Percentiles rank a stretch among this genome's conserved stretches.
These are phyloP conservation scores for Pseudochirops cupreus DNA, from an alignment of 2,797 vertebrate genomes.

Conservation along the genomic window DNA sequence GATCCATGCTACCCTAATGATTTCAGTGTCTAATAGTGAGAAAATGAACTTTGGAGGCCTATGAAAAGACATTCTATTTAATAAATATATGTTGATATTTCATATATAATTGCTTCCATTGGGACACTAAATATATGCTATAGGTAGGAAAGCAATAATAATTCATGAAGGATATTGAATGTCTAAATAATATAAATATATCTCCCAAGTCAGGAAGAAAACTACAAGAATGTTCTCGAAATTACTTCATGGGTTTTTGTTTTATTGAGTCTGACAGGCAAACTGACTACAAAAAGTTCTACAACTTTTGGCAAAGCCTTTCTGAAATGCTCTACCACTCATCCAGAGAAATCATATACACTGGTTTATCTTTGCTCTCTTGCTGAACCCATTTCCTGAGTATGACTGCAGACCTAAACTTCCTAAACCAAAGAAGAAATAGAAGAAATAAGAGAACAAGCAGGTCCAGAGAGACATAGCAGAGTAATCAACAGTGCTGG, in stretches of 20 bases:
- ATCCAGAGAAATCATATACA: neutral
- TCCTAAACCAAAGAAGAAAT: too few relatives aligned
- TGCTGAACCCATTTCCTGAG: too few relatives aligned
- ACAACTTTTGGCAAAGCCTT: neutral
- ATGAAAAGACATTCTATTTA: slow-evolving; percentile 76
- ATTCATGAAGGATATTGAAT: slow-evolving; percentile 79
- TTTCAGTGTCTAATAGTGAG: slow-evolving; percentile 75
- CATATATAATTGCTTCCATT: slow-evolving; percentile 85
- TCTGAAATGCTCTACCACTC: neutral
- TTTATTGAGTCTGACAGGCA: slow-evolving; percentile 54
- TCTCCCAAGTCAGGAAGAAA: slow-evolving; percentile 73
- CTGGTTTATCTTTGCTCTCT: too few relatives aligned
- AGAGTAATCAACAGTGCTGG: too few relatives aligned
- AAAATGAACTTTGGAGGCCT: slow-evolving; percentile 80
- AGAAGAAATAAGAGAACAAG: too few relatives aligned
- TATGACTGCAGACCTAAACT: too few relatives aligned
- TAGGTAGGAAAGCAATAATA: slow-evolving; percentile 73
- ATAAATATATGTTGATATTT: slow-evolving; percentile 83
- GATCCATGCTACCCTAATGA: slow-evolving; percentile 66
- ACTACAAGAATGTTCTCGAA: slow-evolving; percentile 41
- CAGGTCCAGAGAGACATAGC: too few relatives aligned
- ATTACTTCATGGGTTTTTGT: slow-evolving; percentile 62
- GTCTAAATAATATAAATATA: slow-evolving; percentile 74
- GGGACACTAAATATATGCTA: slow-evolving; percentile 82
- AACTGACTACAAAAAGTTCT: slow-evolving; percentile 15